Percentiles rank a stretch among this genome's conserved stretches.
Evolutionary conservation across 2,113 vertebrate genomes (phyloP).

Genomic region (Osmerus mordax): DNA sequence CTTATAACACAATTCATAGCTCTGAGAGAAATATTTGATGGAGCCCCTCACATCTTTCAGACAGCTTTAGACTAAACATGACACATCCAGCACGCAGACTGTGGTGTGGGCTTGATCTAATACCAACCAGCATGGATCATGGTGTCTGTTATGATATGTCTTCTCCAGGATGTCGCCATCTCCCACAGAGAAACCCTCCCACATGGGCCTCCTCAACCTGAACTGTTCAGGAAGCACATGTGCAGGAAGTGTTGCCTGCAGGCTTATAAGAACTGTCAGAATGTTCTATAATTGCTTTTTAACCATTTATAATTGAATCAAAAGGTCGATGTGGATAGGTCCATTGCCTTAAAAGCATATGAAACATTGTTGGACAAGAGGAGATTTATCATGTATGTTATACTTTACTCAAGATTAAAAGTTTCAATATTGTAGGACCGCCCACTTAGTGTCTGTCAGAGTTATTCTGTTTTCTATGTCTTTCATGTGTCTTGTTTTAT

Average conservation of each 20-base stretch:
- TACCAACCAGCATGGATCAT: conserved; percentile 50
- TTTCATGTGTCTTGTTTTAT: not conserved
- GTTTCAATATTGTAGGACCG: not conserved
- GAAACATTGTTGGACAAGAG: too few species aligned
- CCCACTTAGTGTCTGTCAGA: not conserved
- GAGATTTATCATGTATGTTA: too few species aligned
- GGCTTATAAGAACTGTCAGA: too few species aligned
- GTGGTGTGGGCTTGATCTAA: conserved; percentile 26
- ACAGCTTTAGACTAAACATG: conserved; percentile 31
- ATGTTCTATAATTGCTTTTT: too few species aligned
- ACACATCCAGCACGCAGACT: conserved; percentile 21
- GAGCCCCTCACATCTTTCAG: conserved; percentile 39
- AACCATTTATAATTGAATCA: too few species aligned
- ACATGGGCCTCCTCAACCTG: too few species aligned
- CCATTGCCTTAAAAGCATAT: too few species aligned
- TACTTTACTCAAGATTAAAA: too few species aligned
- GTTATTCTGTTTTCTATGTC: not conserved
- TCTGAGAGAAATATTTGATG: conserved; percentile 22
- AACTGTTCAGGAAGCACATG: too few species aligned
- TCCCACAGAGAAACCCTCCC: too few species aligned
- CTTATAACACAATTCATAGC: conserved; percentile 34
- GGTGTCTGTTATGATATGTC: conserved; percentile 43
- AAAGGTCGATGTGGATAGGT: too few species aligned
- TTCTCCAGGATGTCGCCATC: not conserved
- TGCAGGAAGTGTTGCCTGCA: too few species aligned